Base-by-base conservation (phyloP, 1,140 invertebrate species). In the Trachymyrmex cornetzi region DNA sequence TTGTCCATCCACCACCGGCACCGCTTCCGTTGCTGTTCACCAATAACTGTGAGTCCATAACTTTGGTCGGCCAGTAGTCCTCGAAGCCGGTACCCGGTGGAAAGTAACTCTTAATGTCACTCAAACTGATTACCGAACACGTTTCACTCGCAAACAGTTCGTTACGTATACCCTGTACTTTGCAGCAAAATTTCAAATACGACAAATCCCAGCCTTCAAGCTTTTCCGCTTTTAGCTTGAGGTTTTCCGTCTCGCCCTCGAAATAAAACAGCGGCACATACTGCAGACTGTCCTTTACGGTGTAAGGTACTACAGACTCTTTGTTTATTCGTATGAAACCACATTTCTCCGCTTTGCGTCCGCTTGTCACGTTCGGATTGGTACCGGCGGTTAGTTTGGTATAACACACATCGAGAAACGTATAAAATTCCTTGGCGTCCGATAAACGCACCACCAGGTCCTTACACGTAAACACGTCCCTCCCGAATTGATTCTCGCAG, bases 221-320 rank as follows among this genome's bases (percentile, higher is more conserved):
- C 92, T 97, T 97, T 92, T 98, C 97, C 55, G 98, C 97, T 93
- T 98, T 98, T 59, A 97, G 96, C 93, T 98, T 98, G 0, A 98
- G 95, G 94, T 98, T 98, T 92, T 98, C 98, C 0, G 98, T 98
- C 96, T 99, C 98, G 85, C 98, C 98, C 95, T 98, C 98, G 93
- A 99, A 98, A 94, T 98, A 98, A 95, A 99, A 99, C n/a, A 99
- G 94, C 14, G 98, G 98, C 75, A 99, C 98, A 95, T 98, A 98
- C 94, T 98, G 98, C 90, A 98, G 97, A 77, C 95, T 96, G 89
- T 98, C 97, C 90, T 98, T 97, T 5, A 98, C 97, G 1, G 98
- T 98, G 93, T 99, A 99, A 4, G 98, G 98, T 66, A 99, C 98
- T 48, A 99, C 98, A 0, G 98, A 98, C 92, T 98, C 98, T 93